These are phyloP conservation scores for Botia almorhae DNA, from an alignment of 2,797 vertebrate genomes.

Conservation along the genomic window DNA sequence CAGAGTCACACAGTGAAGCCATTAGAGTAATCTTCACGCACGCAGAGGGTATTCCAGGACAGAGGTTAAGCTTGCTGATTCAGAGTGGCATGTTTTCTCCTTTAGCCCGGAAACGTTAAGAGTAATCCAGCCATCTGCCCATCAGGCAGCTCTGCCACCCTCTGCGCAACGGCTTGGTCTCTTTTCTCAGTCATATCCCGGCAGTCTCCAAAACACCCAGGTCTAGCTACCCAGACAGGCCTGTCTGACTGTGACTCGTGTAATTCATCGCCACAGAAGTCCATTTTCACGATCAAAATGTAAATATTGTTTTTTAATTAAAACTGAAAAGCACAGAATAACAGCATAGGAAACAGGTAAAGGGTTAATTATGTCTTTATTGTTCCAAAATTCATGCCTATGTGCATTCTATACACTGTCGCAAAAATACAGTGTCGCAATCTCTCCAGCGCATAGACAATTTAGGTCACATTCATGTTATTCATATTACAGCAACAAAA, in stretches of 20 bases:
- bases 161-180: neutral
- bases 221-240: neutral
- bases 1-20: slow-evolving; percentile 48
- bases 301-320: too few species aligned
- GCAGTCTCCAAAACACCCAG: neutral
- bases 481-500: slow-evolving; percentile 23
- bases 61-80: slow-evolving; percentile 61
- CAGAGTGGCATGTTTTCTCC: slow-evolving; percentile 65
- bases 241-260: neutral
- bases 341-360: neutral
- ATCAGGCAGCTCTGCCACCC: slow-evolving; percentile 29
- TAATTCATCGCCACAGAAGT: neutral
- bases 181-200: neutral
- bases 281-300: neutral
- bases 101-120: slow-evolving; percentile 56
- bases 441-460: neutral
- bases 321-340: neutral
- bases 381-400: slow-evolving; percentile 50
- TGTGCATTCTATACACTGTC: slow-evolving; percentile 19
- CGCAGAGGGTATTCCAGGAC: slow-evolving; percentile 53
- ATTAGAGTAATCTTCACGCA: slow-evolving; percentile 40
- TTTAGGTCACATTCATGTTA: slow-evolving; percentile 36
- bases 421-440: neutral
- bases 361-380: slow-evolving; percentile 68
- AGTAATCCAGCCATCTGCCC: slow-evolving; percentile 63